Conservation (phyloP, 2,888 invertebrate genomes). For the Seira ritae region DNA sequence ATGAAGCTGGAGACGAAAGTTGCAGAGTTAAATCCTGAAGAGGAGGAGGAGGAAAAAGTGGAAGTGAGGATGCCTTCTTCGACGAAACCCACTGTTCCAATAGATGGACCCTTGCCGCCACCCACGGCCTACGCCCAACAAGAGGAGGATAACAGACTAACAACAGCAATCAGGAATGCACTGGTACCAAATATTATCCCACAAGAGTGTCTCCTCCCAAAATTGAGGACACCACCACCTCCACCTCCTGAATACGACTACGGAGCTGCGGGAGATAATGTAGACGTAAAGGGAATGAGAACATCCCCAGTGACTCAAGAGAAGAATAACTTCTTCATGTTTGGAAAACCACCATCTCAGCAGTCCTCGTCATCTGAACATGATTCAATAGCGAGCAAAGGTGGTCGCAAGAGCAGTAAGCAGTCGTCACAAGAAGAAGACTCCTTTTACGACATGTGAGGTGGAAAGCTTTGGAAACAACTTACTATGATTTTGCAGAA, state of each 20-base stretch:
- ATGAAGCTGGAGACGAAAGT: conserved; percentile 40
- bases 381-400: no score
- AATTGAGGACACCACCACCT: neutral
- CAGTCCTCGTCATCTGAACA: no score
- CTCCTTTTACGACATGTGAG: no score
- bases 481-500: no score
- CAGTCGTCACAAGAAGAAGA: no score
- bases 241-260: conserved; percentile 16
- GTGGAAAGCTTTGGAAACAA: no score
- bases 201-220: neutral
- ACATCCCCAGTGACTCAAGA: no score
- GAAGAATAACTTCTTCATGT: no score
- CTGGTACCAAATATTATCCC: neutral
- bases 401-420: no score
- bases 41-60: neutral
- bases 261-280: conserved; percentile 29
- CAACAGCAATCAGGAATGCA: conserved; percentile 32
- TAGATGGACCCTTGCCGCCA: conserved; percentile 15
- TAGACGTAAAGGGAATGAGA: no score
- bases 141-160: conserved; percentile 15
- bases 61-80: neutral
- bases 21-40: neutral
- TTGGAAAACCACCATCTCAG: no score
- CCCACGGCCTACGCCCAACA: conserved; percentile 40
- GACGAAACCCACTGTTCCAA: neutral